Conservation (phyloP, 2,797 vertebrate species). For the Enteromius fasciolatus region DNA sequence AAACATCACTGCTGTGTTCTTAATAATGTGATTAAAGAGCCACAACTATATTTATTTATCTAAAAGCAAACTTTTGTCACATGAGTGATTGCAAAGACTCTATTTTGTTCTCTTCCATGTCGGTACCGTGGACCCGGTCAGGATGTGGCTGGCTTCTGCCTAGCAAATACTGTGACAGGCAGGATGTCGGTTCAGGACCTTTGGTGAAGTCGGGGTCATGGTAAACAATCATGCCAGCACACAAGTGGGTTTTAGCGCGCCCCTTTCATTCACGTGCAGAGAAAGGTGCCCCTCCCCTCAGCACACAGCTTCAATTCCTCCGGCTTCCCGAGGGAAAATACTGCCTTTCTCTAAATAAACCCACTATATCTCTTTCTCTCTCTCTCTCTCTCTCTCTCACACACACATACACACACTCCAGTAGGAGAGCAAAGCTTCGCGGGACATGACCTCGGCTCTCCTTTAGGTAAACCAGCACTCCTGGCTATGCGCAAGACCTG, state of each 20-base stretch:
- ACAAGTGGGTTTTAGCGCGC: slow-evolving; percentile 72
- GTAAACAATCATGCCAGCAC: slow-evolving; percentile 66
- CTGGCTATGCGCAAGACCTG: slow-evolving; percentile 62
- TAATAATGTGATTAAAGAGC: slow-evolving; percentile 3
- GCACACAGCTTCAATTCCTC: slow-evolving; percentile 68
- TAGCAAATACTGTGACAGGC: slow-evolving; percentile 53
- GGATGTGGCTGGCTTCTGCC: slow-evolving; percentile 41
- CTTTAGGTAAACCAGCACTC: slow-evolving; percentile 67
- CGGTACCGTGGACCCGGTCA: slow-evolving; percentile 26
- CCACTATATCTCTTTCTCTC: slow-evolving; percentile 41
- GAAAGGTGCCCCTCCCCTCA: slow-evolving; percentile 82
- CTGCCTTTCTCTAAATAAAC: slow-evolving; percentile 59
- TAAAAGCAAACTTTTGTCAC: not conserved
- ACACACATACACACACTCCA: slow-evolving; percentile 51
- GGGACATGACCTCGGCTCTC: slow-evolving; percentile 65
- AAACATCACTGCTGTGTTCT: not conserved
- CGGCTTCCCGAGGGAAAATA: slow-evolving; percentile 63
- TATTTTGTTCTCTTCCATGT: slow-evolving; percentile 12
- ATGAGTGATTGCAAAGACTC: not conserved
- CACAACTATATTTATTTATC: not conserved
- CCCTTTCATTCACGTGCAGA: slow-evolving; percentile 80
- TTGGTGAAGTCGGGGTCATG: slow-evolving; percentile 63
- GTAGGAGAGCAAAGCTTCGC: slow-evolving; percentile 51
- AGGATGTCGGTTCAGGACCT: slow-evolving; percentile 65
- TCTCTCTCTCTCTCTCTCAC: slow-evolving; percentile 56